A percentile compares a stretch with the other conserved stretches of the same genome.
Evolutionary conservation across 2,113 vertebrate genomes (phyloP).

Genomic region (Dicentrarchus labrax): DNA sequence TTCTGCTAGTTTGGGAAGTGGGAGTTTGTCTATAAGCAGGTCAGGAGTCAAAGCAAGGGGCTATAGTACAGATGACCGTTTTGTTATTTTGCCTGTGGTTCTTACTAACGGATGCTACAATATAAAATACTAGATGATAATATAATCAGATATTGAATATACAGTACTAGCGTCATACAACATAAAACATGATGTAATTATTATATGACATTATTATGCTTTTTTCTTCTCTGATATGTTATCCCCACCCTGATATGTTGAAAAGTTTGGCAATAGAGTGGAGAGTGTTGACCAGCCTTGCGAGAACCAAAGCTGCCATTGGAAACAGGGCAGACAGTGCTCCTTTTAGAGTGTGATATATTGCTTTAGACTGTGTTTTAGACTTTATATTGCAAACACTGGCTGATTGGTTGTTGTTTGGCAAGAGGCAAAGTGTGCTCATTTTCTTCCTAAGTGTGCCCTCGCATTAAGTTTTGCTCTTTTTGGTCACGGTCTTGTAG

Average conservation of each 20-base stretch:
- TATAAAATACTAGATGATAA: background rate
- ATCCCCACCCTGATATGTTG: background rate
- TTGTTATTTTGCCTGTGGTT: background rate
- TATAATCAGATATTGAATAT: background rate
- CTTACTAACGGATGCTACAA: too few species aligned
- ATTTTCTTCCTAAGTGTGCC: slow-evolving; percentile 8
- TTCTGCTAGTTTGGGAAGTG: background rate
- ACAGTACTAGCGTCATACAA: background rate
- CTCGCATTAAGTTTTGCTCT: background rate
- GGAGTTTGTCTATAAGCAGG: background rate
- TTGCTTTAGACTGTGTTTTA: background rate
- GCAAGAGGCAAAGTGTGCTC: slow-evolving; percentile 8
- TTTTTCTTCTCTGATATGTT: slow-evolving; percentile 4
- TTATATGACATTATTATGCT: too few species aligned
- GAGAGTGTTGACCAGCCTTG: background rate
- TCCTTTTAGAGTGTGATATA: background rate
- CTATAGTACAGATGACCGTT: background rate
- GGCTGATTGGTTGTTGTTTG: background rate
- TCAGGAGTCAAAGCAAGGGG: background rate
- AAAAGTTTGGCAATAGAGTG: background rate
- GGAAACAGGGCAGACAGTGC: background rate
- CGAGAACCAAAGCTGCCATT: background rate
- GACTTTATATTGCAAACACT: background rate
- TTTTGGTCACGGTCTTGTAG: slow-evolving; percentile 12
- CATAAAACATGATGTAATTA: background rate